Evolutionary conservation across 2,113 vertebrate species (phyloP).

Genomic region (Oryzias curvinotus): DNA sequence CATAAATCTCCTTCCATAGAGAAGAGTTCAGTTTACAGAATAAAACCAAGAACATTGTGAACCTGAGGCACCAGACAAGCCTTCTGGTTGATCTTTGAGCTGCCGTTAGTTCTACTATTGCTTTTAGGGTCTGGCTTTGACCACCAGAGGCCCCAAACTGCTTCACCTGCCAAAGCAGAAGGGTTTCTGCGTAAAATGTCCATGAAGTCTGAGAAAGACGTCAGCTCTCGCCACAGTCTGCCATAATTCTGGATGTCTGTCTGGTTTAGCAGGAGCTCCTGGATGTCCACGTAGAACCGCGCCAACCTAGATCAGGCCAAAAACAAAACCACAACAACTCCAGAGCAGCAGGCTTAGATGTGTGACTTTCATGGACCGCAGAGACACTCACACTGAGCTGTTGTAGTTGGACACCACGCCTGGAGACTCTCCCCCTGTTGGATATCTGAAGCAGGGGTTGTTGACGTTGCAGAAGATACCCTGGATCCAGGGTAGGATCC

Average conservation of each 20-base stretch:
- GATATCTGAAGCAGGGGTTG: slow-evolving; percentile 90
- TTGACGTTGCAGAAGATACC: slow-evolving; percentile 95
- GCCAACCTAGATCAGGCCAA: slow-evolving; percentile 79
- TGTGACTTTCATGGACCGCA: background rate
- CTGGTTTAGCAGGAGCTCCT: slow-evolving; percentile 82
- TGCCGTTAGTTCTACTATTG: background rate
- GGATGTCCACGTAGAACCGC: slow-evolving; percentile 84
- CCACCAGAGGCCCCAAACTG: no score
- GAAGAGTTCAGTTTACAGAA: slow-evolving; percentile 1
- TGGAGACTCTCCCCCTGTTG: slow-evolving; percentile 87
- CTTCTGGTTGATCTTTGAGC: background rate
- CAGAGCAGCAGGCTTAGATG: background rate
- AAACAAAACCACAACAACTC: background rate
- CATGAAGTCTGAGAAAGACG: slow-evolving; percentile 85
- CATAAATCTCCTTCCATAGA: background rate
- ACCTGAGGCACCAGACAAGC: background rate
- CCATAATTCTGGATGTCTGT: slow-evolving; percentile 78
- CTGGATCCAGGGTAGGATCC: slow-evolving; percentile 91
- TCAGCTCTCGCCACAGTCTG: slow-evolving; percentile 85
- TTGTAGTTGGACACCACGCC: slow-evolving; percentile 95
- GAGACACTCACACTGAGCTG: slow-evolving; percentile 83
- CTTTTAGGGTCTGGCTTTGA: no score
- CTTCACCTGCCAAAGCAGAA: slow-evolving; percentile 81
- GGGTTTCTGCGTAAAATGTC: slow-evolving; percentile 85
- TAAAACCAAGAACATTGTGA: background rate